Conservation (phyloP, 2,797 vertebrate genomes). For the Aselliscus stoliczkanus region DNA sequence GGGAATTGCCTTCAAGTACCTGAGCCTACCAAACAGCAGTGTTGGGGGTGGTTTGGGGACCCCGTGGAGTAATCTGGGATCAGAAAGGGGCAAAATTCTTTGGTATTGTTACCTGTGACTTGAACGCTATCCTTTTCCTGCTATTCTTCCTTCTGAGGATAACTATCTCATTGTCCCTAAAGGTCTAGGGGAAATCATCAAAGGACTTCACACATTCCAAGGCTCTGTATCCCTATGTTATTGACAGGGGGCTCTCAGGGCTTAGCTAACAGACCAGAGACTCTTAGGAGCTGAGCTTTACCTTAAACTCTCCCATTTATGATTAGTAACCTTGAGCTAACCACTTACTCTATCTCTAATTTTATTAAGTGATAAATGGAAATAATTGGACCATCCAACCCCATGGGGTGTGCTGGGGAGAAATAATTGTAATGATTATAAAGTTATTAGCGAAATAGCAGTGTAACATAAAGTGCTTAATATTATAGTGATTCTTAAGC, state of each 20-base stretch:
- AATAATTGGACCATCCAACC: conserved; percentile 22
- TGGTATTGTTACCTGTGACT: neutral
- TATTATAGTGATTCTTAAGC: neutral
- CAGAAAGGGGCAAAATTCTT: neutral
- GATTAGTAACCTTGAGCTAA: conserved; percentile 31
- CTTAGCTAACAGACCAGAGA: neutral
- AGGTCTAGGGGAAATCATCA: neutral
- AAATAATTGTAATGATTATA: conserved; percentile 11
- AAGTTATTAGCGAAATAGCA: neutral
- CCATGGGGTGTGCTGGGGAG: neutral
- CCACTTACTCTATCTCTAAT: conserved; percentile 10
- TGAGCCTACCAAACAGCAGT: neutral
- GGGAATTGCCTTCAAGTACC: conserved; percentile 37
- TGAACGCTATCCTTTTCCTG: neutral
- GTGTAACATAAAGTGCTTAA: neutral
- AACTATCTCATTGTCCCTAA: neutral
- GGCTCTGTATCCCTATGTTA: neutral
- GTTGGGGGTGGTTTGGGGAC: neutral
- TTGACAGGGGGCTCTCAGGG: neutral
- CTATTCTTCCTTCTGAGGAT: neutral
- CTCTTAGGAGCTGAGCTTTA: neutral
- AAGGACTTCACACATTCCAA: neutral
- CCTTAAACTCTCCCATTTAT: neutral
- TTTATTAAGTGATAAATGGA: conserved; percentile 41
- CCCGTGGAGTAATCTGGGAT: neutral